These are phyloP conservation scores for Archocentrus centrarchus DNA, from an alignment of 2,113 vertebrate genomes.

Conservation along the genomic window DNA sequence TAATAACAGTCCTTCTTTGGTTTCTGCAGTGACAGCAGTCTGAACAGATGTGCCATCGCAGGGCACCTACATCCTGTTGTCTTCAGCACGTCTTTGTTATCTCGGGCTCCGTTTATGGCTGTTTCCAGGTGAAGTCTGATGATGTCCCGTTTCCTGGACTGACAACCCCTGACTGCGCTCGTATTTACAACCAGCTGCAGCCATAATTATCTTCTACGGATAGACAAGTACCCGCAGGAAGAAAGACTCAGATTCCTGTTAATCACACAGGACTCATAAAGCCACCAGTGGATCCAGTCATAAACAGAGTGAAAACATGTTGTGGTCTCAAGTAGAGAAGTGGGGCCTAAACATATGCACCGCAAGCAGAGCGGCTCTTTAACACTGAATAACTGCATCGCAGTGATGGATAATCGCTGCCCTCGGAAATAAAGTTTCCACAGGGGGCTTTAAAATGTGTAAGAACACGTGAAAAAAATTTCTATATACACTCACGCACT, in stretches of 20 bases:
- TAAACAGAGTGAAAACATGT: constrained; percentile 61
- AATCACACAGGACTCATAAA: constrained; percentile 76
- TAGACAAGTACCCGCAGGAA: constrained; percentile 59
- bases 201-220: constrained; percentile 73
- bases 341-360: background rate
- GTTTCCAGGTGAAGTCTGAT: constrained; percentile 61
- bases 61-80: constrained; percentile 52
- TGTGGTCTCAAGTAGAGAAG: constrained; percentile 42
- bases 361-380: constrained; percentile 47
- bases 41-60: constrained; percentile 37
- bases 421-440: constrained; percentile 59
- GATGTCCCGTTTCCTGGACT: constrained; percentile 62
- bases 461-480: constrained; percentile 39
- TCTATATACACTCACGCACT: constrained; percentile 37
- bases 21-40: background rate
- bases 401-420: constrained; percentile 56
- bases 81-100: constrained; percentile 64
- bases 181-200: constrained; percentile 64
- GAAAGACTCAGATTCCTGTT: constrained; percentile 57
- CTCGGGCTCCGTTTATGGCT: constrained; percentile 58
- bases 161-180: constrained; percentile 38
- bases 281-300: constrained; percentile 59
- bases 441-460: constrained; percentile 60
- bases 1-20: background rate
- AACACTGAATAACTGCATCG: constrained; percentile 48